Conservation (phyloP, 2,113 vertebrate genomes). For the Salvelinus sp. region DNA sequence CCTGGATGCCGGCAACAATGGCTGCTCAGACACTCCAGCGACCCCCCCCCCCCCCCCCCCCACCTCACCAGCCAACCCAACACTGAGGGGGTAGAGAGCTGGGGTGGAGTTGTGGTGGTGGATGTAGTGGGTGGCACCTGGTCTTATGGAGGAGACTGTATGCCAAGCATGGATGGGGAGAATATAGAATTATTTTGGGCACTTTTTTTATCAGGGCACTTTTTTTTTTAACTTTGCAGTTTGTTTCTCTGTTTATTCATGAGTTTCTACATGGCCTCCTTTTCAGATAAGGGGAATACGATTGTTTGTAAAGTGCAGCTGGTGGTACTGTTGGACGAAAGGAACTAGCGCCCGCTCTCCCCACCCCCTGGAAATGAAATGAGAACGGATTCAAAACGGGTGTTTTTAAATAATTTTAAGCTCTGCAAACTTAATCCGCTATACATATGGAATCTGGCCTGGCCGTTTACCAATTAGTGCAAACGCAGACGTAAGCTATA, state of each 20-base stretch:
- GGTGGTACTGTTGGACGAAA: constrained; percentile 41
- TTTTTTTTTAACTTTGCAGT: constrained; percentile 29
- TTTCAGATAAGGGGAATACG: constrained; percentile 44
- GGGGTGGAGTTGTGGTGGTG: too few species aligned
- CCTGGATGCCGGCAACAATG: constrained; percentile 46
- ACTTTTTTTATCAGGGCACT: constrained; percentile 10
- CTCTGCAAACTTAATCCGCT: constrained; percentile 22
- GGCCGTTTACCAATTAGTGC: neutral
- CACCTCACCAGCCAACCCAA: constrained; percentile 40
- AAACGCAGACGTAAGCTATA: neutral
- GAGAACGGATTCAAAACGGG: neutral
- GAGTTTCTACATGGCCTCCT: constrained; percentile 45
- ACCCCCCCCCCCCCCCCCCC: neutral
- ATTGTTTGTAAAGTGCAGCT: constrained; percentile 52
- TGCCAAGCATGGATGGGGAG: constrained; percentile 34
- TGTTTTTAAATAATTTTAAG: neutral
- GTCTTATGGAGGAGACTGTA: constrained; percentile 37
- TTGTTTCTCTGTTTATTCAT: constrained; percentile 53
- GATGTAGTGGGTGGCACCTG: constrained; percentile 38
- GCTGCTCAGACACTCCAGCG: constrained; percentile 41
- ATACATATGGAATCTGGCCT: neutral
- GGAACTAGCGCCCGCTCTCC: neutral
- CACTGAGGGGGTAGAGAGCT: constrained; percentile 9
- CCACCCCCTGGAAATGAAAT: neutral
- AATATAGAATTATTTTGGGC: constrained; percentile 34